Evolutionary conservation across 2,888 invertebrate genomes (phyloP).

Genomic region (Parochlus steinenii): DNA sequence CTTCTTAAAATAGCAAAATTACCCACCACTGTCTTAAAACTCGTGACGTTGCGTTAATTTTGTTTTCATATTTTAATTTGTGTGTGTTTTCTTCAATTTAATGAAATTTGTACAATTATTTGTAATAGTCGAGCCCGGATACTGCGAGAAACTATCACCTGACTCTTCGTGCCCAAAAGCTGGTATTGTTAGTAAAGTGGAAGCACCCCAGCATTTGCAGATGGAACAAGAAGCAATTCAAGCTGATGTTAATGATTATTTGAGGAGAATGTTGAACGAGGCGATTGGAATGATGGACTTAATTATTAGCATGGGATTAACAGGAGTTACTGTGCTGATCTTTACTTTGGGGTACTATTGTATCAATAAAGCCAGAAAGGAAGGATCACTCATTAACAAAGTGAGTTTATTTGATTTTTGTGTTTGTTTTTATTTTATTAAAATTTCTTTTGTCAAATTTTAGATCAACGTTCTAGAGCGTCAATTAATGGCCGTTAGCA

Average conservation of each 20-base stretch:
- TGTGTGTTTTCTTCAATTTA: background rate
- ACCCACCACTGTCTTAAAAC: too few species aligned
- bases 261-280: conserved; percentile 19
- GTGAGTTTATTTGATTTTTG: background rate
- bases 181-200: background rate
- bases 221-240: background rate
- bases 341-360: conserved; percentile 64
- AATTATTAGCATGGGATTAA: conserved; percentile 42
- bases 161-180: conserved; percentile 17
- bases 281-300: conserved; percentile 31
- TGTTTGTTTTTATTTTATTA: background rate
- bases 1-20: too few species aligned
- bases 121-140: conserved; percentile 15
- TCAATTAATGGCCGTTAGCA: conserved; percentile 37
- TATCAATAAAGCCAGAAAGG: conserved; percentile 56
- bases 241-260: conserved; percentile 17
- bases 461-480: conserved; percentile 44
- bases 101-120: background rate
- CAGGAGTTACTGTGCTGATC: conserved; percentile 52
- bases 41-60: too few species aligned
- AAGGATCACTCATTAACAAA: conserved; percentile 49
- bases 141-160: conserved; percentile 19
- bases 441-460: background rate
- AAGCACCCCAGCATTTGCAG: background rate
- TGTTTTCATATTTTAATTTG: background rate